phyloP scores from a whole-genome alignment of 2,888 invertebrate species.

The Eilema caniola region DNA sequence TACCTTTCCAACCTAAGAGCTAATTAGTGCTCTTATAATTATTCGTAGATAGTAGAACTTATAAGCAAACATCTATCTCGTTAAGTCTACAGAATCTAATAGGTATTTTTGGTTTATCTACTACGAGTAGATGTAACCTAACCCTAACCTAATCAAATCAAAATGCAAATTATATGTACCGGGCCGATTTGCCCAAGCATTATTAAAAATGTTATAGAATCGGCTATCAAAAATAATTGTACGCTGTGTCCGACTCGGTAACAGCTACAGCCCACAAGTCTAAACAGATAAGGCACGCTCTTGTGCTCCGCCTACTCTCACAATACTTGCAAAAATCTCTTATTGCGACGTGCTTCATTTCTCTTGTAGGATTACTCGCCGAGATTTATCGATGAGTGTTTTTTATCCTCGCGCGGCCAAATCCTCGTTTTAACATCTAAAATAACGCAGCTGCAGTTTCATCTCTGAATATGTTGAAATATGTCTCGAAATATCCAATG shows the following conservation, averaged over 20 bases:
- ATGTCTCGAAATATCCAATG: slow-evolving; percentile 47
- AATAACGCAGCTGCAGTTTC: slow-evolving; percentile 48
- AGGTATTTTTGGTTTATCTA: background rate
- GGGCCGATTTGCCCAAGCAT: slow-evolving; percentile 7
- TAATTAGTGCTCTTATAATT: no score
- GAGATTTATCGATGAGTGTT: slow-evolving; percentile 62
- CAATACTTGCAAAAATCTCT: slow-evolving; percentile 57
- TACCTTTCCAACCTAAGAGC: no score
- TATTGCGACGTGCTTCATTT: slow-evolving; percentile 58
- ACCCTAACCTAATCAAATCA: slow-evolving; percentile 16
- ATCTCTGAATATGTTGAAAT: slow-evolving; percentile 44
- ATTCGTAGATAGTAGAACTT: no score
- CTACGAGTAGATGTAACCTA: background rate
- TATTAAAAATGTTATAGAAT: slow-evolving; percentile 24
- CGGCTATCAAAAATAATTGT: slow-evolving; percentile 24
- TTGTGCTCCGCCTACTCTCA: slow-evolving; percentile 51
- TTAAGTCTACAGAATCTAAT: no score
- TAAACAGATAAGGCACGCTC: slow-evolving; percentile 78
- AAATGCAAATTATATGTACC: slow-evolving; percentile 19
- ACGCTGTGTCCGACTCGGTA: slow-evolving; percentile 34
- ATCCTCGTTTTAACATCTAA: slow-evolving; percentile 49
- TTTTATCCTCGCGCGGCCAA: slow-evolving; percentile 51
- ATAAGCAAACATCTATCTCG: no score
- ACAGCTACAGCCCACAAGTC: slow-evolving; percentile 38
- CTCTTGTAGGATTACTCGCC: slow-evolving; percentile 62